Base-by-base conservation (phyloP, 2,888 invertebrate species). In the Polia nebulosa region DNA sequence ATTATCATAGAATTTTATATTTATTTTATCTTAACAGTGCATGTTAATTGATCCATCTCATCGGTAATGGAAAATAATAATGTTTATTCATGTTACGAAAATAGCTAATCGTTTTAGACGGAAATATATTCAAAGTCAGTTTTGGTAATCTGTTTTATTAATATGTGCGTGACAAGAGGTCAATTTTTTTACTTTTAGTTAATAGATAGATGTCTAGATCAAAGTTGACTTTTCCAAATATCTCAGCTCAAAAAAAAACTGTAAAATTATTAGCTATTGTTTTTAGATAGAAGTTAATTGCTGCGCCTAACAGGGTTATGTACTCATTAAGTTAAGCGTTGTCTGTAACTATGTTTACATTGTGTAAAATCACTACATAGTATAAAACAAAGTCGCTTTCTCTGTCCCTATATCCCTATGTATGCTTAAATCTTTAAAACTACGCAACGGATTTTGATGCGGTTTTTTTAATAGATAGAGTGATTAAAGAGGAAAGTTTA, bases 31-130 rank as follows among this genome's bases (percentile, higher is more conserved):
- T 53, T 63, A 56, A 27, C 4, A 51, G 41, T 59, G 15, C 1
- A 22, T 41, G 36, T 67, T 75, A 59, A 78, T 75, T 49, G 61
- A 52, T 61, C 15, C 36, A 58, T 64, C n/a, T 32, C 22, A 44
- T 51, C 22, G 15, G 41, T 64, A 59, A 62, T 62, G 49, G 51
- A 25, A 65, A 70, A 34, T 39, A 4, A 41, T 41, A 8, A 66
- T 59, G 22, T 60, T 62, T 53, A 47, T 66, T 39, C 20, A 63
- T 76, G n/a, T 55, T 57, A 34, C 13, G n/a, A 34, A 41, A 58
- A 66, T 25, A 55, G 34, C 8, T 25, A 29, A 74, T 55, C 8
- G 25, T 36, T 66, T 11, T 29, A 0, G 36, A 13, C 3, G 34
- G 22, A 51, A 52, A 52, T 25, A 34, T 0, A 47, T 44, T 29